Percentiles rank a stretch among this genome's conserved stretches.
phyloP scores from a whole-genome alignment of 2,797 vertebrate species.

The Aselliscus stoliczkanus region DNA sequence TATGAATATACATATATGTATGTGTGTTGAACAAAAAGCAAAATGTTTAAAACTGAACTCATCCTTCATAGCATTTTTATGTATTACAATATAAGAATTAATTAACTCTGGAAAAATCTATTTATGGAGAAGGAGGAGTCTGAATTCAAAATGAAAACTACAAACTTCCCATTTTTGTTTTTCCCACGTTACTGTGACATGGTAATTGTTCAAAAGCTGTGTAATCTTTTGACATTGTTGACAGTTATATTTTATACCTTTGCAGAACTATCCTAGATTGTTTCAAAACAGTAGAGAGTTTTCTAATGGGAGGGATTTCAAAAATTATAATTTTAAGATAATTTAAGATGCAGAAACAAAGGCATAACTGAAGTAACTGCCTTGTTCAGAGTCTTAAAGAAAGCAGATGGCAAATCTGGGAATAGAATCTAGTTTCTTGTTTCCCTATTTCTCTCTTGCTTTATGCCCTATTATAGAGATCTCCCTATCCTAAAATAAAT shows the following conservation, averaged over 20 bases:
- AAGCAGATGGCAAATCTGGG: background rate
- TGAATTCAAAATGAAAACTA: background rate
- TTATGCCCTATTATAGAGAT: background rate
- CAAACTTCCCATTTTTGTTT: background rate
- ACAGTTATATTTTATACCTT: background rate
- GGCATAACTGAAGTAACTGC: background rate
- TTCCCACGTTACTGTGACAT: background rate
- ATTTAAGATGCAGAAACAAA: background rate
- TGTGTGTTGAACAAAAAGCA: background rate
- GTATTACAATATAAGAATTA: background rate
- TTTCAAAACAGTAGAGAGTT: background rate
- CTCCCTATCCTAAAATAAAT: background rate
- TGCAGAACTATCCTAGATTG: background rate
- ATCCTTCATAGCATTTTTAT: background rate
- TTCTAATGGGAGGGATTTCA: background rate
- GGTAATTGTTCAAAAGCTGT: background rate
- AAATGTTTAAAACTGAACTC: background rate
- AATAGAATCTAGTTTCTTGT: background rate
- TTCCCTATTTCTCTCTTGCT: background rate
- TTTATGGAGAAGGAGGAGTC: background rate
- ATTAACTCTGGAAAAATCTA: background rate
- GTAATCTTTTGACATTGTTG: background rate
- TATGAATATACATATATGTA: background rate
- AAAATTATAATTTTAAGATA: background rate
- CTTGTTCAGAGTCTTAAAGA: background rate